Conservation (phyloP, 1,140 invertebrate species). For the Globodera ellingtonae region DNA sequence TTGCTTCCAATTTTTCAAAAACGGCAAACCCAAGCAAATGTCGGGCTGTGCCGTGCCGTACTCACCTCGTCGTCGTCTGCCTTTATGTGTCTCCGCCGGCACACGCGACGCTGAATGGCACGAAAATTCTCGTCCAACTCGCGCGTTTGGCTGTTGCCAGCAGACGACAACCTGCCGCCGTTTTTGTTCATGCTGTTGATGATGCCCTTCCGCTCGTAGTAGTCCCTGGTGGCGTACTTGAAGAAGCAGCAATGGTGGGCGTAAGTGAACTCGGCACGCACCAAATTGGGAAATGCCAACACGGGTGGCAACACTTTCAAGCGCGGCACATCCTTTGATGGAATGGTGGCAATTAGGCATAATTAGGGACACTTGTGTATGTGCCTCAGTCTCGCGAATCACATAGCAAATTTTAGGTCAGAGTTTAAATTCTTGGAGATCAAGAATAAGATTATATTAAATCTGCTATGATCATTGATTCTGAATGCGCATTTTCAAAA, state of each 20-base stretch:
- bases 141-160: slow-evolving; percentile 6
- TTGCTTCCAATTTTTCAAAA: not conserved
- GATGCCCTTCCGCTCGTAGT: slow-evolving; percentile 9
- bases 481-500: too few species aligned
- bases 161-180: not conserved
- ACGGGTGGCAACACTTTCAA: slow-evolving; percentile 47
- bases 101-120: slow-evolving; percentile 6
- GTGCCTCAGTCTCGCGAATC: too few species aligned
- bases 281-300: slow-evolving; percentile 50
- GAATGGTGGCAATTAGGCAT: not conserved
- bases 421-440: too few species aligned
- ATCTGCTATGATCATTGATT: too few species aligned
- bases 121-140: slow-evolving; percentile 16
- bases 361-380: too few species aligned
- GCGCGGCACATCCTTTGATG: slow-evolving; percentile 36
- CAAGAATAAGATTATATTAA: too few species aligned
- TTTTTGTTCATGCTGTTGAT: not conserved
- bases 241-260: slow-evolving; percentile 55
- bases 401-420: too few species aligned
- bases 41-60: not conserved
- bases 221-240: slow-evolving; percentile 29
- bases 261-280: slow-evolving; percentile 49
- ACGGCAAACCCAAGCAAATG: too few species aligned
- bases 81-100: not conserved
- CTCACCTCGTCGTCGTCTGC: not conserved